Percentiles rank a stretch among this genome's conserved stretches.
phyloP scores from a whole-genome alignment of 2,888 invertebrate species.

The Tillus elongatus region DNA sequence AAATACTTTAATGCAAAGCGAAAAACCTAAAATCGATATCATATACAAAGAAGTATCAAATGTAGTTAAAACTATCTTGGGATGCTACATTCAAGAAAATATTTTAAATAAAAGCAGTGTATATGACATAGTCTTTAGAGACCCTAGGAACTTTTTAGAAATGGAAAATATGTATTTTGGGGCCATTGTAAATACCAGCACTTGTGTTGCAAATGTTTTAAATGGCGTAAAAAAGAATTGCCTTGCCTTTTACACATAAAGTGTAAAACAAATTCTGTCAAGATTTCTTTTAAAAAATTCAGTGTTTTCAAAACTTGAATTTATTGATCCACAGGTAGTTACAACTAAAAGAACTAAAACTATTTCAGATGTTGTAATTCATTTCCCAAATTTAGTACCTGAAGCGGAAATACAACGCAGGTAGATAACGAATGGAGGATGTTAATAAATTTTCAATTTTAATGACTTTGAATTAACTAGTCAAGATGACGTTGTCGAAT shows the following conservation, averaged over 20 bases:
- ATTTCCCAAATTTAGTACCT: slow-evolving; percentile 3
- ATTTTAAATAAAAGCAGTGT: background rate
- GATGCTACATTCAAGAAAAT: background rate
- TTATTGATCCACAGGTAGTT: slow-evolving; percentile 4
- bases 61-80: slow-evolving; percentile 6
- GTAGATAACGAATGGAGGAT: slow-evolving; percentile 3
- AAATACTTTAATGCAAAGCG: slow-evolving; percentile 9
- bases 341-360: background rate
- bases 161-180: slow-evolving; percentile 6
- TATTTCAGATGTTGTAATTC: background rate
- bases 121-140: slow-evolving; percentile 2
- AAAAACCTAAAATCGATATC: slow-evolving; percentile 8
- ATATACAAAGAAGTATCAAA: slow-evolving; percentile 8
- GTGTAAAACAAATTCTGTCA: slow-evolving; percentile 3
- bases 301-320: background rate
- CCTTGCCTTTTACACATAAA: slow-evolving; percentile 3
- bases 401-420: background rate
- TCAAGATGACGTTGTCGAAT: background rate
- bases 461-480: background rate
- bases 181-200: background rate
- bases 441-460: background rate
- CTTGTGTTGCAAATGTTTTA: background rate
- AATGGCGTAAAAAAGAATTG: slow-evolving; percentile 1
- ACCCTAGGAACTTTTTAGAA: background rate
- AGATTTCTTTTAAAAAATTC: slow-evolving; percentile 3